Conservation (phyloP, 92 coral and sea anemone species). For the Porites evermanni region DNA sequence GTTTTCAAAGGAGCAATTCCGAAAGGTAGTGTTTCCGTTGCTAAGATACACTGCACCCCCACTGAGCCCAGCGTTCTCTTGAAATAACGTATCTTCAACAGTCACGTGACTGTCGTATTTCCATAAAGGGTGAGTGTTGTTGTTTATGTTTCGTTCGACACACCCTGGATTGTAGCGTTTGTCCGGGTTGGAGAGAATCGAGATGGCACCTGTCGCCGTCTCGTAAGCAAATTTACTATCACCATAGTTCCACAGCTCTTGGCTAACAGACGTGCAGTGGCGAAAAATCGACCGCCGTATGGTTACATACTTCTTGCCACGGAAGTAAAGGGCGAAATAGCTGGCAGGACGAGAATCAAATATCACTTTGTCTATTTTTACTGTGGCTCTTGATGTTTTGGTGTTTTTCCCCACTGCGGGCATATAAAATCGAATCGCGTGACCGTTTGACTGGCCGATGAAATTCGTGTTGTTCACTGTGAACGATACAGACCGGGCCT, state of each 20-base stretch:
- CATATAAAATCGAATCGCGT: slow-evolving; percentile 9
- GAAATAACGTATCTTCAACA: slow-evolving; percentile 39
- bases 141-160: neutral
- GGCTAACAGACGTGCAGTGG: slow-evolving; percentile 4
- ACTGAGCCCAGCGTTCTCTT: slow-evolving; percentile 39
- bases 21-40: slow-evolving; percentile 47
- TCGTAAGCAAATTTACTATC: slow-evolving; percentile 24
- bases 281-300: slow-evolving; percentile 34
- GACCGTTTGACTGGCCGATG: slow-evolving; percentile 7
- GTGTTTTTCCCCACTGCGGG: neutral
- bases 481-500: slow-evolving; percentile 13
- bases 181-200: slow-evolving; percentile 31
- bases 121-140: slow-evolving; percentile 55
- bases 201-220: slow-evolving; percentile 30
- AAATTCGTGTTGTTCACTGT: slow-evolving; percentile 6
- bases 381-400: neutral
- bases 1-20: slow-evolving; percentile 57
- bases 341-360: slow-evolving; percentile 44
- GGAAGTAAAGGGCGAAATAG: slow-evolving; percentile 10
- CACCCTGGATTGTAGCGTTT: slow-evolving; percentile 33
- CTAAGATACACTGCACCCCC: slow-evolving; percentile 54
- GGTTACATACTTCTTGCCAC: slow-evolving; percentile 25
- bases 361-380: slow-evolving; percentile 18
- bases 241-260: slow-evolving; percentile 15
- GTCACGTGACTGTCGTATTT: slow-evolving; percentile 46